Percentiles rank a stretch among this genome's conserved stretches.
These are phyloP conservation scores for Henricia sp. DNA, from an alignment of 53 echinoderm and acorn worm genomes.

Conservation along the genomic window DNA sequence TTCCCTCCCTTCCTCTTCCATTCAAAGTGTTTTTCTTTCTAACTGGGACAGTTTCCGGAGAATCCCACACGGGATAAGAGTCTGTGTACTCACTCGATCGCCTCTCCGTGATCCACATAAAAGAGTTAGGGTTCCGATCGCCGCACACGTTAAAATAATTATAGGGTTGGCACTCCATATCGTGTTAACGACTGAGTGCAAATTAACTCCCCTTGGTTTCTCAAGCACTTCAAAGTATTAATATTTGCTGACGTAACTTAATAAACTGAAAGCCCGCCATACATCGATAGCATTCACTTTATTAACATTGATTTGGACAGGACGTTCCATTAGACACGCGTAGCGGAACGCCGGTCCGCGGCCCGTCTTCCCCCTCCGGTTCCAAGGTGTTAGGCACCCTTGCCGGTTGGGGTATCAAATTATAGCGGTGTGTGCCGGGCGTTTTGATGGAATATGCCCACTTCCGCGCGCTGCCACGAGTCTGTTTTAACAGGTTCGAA, in stretches of 20 bases:
- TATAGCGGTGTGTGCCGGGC: constrained; percentile 37
- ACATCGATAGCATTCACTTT: constrained; percentile 69
- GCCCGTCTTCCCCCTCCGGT: constrained; percentile 19
- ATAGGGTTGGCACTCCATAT: constrained; percentile 31
- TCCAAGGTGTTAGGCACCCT: constrained; percentile 28
- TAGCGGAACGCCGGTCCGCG: not conserved
- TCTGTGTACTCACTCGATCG: too few relatives aligned
- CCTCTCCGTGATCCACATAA: too few relatives aligned
- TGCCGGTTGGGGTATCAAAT: constrained; percentile 42
- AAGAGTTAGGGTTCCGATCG: too few relatives aligned
- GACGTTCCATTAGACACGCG: constrained; percentile 49
- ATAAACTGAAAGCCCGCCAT: constrained; percentile 47
- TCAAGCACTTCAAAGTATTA: constrained; percentile 36
- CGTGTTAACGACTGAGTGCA: constrained; percentile 47
- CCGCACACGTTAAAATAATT: constrained; percentile 48
- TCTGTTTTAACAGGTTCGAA: not conserved
- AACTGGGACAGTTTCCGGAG: too few relatives aligned
- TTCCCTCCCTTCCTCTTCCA: too few relatives aligned
- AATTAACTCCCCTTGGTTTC: constrained; percentile 47
- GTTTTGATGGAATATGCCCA: constrained; percentile 19
- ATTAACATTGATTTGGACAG: constrained; percentile 61
- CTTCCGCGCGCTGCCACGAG: constrained; percentile 25
- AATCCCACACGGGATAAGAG: too few relatives aligned
- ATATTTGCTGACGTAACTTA: constrained; percentile 74
- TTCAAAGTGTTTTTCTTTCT: too few relatives aligned